phyloP scores from a whole-genome alignment of 2,888 invertebrate species.

The Melinaea marsaeus region DNA sequence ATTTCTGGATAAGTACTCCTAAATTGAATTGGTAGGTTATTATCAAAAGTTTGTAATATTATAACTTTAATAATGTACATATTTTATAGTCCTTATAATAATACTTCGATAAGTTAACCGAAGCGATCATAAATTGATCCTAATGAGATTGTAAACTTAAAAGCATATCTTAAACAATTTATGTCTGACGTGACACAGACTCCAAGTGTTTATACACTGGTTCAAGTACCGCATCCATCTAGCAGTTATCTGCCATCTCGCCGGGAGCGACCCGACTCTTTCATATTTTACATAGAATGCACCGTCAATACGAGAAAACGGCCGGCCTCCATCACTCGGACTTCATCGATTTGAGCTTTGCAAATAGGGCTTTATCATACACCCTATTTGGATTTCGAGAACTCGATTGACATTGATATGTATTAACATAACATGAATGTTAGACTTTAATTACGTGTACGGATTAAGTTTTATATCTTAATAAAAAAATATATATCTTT shows the following conservation, averaged over 20 bases:
- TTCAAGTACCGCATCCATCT: slow-evolving; percentile 55
- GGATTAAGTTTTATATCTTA: slow-evolving; percentile 18
- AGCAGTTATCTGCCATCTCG: slow-evolving; percentile 28
- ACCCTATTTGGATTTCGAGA: slow-evolving; percentile 24
- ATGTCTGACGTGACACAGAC: slow-evolving; percentile 30
- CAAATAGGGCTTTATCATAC: slow-evolving; percentile 54
- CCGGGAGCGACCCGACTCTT: slow-evolving; percentile 48
- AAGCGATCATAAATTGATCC: slow-evolving; percentile 25
- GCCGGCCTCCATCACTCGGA: slow-evolving; percentile 71
- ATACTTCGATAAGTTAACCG: not conserved
- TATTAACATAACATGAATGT: no score
- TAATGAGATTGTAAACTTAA: slow-evolving; percentile 31
- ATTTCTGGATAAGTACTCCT: not conserved
- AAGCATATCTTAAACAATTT: slow-evolving; percentile 30
- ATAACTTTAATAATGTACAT: not conserved
- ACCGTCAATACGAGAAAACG: slow-evolving; percentile 59
- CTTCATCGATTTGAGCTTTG: slow-evolving; percentile 59
- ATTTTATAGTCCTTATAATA: not conserved
- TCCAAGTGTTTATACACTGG: slow-evolving; percentile 31
- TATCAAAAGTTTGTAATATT: not conserved
- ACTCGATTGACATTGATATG: not conserved
- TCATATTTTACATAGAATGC: slow-evolving; percentile 77
- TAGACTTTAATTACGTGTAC: not conserved
- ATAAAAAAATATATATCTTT: slow-evolving; percentile 35
- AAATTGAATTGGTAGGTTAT: not conserved